These are phyloP conservation scores for Thyatira batis DNA, from an alignment of 2,888 invertebrate species.

Conservation along the genomic window DNA sequence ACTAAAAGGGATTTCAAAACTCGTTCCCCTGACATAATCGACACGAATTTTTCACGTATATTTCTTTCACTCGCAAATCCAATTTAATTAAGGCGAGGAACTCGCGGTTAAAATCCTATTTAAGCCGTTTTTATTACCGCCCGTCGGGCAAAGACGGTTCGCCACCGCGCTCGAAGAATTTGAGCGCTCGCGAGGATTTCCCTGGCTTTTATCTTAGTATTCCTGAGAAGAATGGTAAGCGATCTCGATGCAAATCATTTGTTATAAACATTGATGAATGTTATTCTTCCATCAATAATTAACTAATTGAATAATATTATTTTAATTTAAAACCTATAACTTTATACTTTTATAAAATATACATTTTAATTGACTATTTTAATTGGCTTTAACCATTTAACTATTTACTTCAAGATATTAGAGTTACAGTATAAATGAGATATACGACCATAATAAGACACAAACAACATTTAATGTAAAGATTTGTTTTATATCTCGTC, in stretches of 20 bases:
- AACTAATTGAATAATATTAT: neutral
- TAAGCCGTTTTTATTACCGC: conserved; percentile 82
- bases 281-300: neutral
- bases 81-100: conserved; percentile 82
- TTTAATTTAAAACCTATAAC: too few relatives aligned
- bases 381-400: too few relatives aligned
- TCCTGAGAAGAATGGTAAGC: conserved; percentile 63
- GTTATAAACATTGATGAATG: conserved; percentile 40
- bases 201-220: conserved; percentile 71
- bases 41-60: conserved; percentile 80
- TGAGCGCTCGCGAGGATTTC: conserved; percentile 74
- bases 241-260: conserved; percentile 74
- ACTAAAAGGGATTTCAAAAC: conserved; percentile 68
- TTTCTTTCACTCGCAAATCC: conserved; percentile 81
- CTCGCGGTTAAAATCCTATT: conserved; percentile 82
- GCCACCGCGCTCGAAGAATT: conserved; percentile 76
- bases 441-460: neutral
- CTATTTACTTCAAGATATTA: too few relatives aligned
- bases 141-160: conserved; percentile 79
- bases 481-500: neutral
- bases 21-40: conserved; percentile 76
- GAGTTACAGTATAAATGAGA: too few relatives aligned
- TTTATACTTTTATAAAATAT: too few relatives aligned
- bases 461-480: neutral
- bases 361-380: too few relatives aligned